Base-by-base conservation (phyloP, 2,797 vertebrate genomes). In the Sebastes cheni region DNA sequence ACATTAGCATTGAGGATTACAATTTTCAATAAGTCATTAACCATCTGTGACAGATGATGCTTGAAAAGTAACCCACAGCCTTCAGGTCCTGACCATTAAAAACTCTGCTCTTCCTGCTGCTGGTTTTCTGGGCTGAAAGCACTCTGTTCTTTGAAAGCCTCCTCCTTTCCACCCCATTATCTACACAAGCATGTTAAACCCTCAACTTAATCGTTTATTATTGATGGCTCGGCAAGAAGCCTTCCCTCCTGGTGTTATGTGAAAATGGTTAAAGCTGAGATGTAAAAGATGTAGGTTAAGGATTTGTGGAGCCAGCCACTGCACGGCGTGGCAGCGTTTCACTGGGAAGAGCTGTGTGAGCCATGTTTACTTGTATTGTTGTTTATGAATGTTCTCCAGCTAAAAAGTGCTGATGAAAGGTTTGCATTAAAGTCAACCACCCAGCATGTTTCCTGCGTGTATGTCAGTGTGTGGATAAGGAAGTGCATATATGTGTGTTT, bases 131-230 rank as follows among this genome's bases (percentile, higher is more conserved):
- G 1, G 72, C 71, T 90, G 82, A 92, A 93, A 91, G 93, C 91
- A 85, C 81, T 82, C 69, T 67, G 79, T 86, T 91, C 89, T 90
- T 88, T 90, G 74, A 94, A 88, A 89, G 85, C 83, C 70, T 86
- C 80, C 72, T 87, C 52, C 79, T 82, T 87, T 89, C 79, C 62
- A 62, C n/a, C 54, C 90, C 81, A 82, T 94, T 90, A 89, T 93
- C 90, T 84, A 74, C 83, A 84, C 84, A 76, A 84, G 86, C 88
- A 86, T 71, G 83, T 91, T 92, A 86, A 91, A 90, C 80, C 81
- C 80, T 78, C 2, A 11, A 81, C 83, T 77, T 88, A 86, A 88
- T 87, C 81, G 54, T 94, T 86, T 79, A 94, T 94, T 93, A 93
- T 93, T 93, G 88, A 94, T 93, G 84, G 84, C 87, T 79, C 46